A percentile compares a stretch with the other conserved stretches of the same genome.
Evolutionary conservation across 2,113 vertebrate species (phyloP).

Genomic region (Porphyrio hochstetteri): DNA sequence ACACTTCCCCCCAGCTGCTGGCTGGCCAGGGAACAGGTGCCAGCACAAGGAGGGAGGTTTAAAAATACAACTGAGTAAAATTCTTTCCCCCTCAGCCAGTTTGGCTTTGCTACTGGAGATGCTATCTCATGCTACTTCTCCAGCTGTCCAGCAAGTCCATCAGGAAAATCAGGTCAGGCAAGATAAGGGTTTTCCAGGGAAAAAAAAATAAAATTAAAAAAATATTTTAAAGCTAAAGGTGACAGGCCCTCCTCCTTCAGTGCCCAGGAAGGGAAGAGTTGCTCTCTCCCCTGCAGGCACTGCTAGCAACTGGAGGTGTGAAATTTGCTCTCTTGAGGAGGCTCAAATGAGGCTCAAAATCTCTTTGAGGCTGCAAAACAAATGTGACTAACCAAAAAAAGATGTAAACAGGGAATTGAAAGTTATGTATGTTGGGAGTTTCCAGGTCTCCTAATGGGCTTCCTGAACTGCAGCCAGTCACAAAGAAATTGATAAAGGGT

Average conservation of each 20-base stretch:
- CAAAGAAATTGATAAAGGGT: background rate
- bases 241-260: background rate
- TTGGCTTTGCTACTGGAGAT: background rate
- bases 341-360: too few relatives aligned
- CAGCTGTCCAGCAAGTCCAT: background rate
- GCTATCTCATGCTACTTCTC: background rate
- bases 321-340: background rate
- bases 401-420: background rate
- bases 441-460: background rate
- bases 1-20: background rate
- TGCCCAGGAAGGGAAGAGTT: background rate
- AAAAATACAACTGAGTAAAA: constrained; percentile 37
- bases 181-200: background rate
- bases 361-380: too few relatives aligned
- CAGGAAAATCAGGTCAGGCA: background rate
- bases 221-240: background rate
- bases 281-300: background rate
- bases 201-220: background rate
- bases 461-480: background rate
- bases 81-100: background rate
- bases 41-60: background rate
- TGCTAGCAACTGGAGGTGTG: background rate
- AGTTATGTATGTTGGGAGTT: background rate
- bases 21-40: background rate
- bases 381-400: background rate